Percentiles rank a stretch among this genome's conserved stretches.
phyloP scores from a whole-genome alignment of 2,888 invertebrate genomes.

The Callimorpha dominula region DNA sequence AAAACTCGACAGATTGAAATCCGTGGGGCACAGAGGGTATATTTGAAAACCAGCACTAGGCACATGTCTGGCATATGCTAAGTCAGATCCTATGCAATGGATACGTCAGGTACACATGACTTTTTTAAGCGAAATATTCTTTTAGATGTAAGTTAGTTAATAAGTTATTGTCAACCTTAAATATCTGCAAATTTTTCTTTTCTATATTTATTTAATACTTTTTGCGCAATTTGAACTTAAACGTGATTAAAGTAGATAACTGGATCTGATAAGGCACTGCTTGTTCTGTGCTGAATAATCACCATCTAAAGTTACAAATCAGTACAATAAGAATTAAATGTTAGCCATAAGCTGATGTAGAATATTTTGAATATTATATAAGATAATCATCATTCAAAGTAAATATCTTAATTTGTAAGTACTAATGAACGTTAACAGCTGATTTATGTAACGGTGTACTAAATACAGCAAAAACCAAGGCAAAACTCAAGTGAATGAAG shows the following conservation, averaged over 20 bases:
- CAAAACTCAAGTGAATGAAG: slow-evolving; percentile 53
- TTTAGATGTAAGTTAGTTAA: no score
- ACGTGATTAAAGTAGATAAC: background rate
- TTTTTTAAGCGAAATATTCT: no score
- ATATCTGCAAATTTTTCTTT: background rate
- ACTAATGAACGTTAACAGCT: slow-evolving; percentile 12
- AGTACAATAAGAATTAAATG: background rate
- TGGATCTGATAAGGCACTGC: background rate
- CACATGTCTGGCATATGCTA: no score
- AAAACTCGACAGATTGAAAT: no score
- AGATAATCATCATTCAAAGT: slow-evolving; percentile 9
- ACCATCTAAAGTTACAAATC: background rate
- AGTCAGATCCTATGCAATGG: no score
- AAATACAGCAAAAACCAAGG: slow-evolving; percentile 36
- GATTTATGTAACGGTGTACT: slow-evolving; percentile 27
- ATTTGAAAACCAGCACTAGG: no score
- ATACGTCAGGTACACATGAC: no score
- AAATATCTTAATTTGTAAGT: slow-evolving; percentile 17
- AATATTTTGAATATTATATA: background rate
- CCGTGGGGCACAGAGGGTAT: no score
- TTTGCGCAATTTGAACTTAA: background rate
- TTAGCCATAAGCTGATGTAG: background rate
- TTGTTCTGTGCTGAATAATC: background rate
- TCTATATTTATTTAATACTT: background rate
- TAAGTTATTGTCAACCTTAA: no score